Conservation (phyloP, 2,888 invertebrate species). For the Lissocephala sabroskyi region DNA sequence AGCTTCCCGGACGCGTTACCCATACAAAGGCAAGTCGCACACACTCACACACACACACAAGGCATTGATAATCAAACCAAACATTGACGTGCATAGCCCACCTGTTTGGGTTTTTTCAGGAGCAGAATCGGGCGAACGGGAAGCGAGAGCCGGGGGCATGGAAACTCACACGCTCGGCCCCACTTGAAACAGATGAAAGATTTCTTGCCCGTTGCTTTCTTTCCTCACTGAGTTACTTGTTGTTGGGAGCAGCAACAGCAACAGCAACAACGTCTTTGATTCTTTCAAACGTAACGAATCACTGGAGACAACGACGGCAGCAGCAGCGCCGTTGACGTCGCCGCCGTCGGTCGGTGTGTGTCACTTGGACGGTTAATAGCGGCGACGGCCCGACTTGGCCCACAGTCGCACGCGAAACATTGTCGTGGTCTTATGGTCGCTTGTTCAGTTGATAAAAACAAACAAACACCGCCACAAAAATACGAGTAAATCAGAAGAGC, state of each 20-base stretch:
- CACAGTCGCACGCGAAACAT: slow-evolving; percentile 33
- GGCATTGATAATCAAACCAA: background rate
- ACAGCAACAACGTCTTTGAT: too few species aligned
- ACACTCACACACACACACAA: slow-evolving; percentile 7
- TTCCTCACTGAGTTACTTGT: too few species aligned
- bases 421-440: slow-evolving; percentile 3
- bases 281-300: slow-evolving; percentile 49
- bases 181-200: slow-evolving; percentile 40
- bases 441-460: slow-evolving; percentile 17
- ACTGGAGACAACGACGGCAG: slow-evolving; percentile 29
- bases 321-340: slow-evolving; percentile 9
- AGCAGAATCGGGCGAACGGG: too few species aligned
- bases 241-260: slow-evolving; percentile 29
- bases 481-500: background rate
- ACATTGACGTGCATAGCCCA: slow-evolving; percentile 25
- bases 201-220: slow-evolving; percentile 46
- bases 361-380: slow-evolving; percentile 41
- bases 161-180: slow-evolving; percentile 42
- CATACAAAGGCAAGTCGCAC: slow-evolving; percentile 15
- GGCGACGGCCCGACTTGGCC: slow-evolving; percentile 32
- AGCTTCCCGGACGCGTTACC: background rate
- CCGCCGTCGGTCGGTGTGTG: too few species aligned
- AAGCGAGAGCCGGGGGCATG: background rate
- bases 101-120: slow-evolving; percentile 53
- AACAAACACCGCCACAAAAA: too few species aligned